Evolutionary conservation across 1,140 invertebrate genomes (phyloP).

Genomic region (Octopus bimaculoides): DNA sequence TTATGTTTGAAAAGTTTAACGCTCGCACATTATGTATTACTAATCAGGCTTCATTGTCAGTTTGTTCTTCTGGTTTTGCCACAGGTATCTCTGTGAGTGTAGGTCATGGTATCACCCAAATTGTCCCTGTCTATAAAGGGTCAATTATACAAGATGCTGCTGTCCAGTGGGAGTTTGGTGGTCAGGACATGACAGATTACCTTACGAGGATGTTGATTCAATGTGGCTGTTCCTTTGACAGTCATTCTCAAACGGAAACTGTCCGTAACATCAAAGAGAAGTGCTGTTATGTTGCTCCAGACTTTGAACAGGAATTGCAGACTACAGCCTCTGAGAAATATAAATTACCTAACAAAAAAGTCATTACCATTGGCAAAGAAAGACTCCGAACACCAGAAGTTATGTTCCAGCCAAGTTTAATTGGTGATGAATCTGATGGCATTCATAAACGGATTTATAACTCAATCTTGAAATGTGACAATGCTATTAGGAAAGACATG

Average conservation of each 20-base stretch:
- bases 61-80: conserved; percentile 91
- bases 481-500: conserved; percentile 80
- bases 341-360: conserved; percentile 24
- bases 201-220: conserved; percentile 69
- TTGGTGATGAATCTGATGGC: conserved; percentile 43
- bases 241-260: conserved; percentile 78
- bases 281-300: conserved; percentile 55
- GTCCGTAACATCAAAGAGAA: conserved; percentile 82
- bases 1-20: conserved; percentile 67
- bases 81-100: conserved; percentile 90
- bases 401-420: conserved; percentile 70
- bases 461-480: conserved; percentile 67
- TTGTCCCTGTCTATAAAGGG: conserved; percentile 86
- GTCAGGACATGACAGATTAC: conserved; percentile 85
- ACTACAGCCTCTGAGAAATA: conserved; percentile 68
- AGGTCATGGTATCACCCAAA: conserved; percentile 90
- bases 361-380: conserved; percentile 78
- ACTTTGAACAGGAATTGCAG: conserved; percentile 84
- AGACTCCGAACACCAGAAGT: conserved; percentile 50
- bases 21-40: conserved; percentile 90
- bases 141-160: conserved; percentile 75
- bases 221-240: conserved; percentile 47
- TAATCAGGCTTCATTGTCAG: conserved; percentile 85
- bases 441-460: conserved; percentile 74
- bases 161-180: conserved; percentile 83